Conservation (phyloP, 1,140 invertebrate genomes). For the Microvelia longipes region DNA sequence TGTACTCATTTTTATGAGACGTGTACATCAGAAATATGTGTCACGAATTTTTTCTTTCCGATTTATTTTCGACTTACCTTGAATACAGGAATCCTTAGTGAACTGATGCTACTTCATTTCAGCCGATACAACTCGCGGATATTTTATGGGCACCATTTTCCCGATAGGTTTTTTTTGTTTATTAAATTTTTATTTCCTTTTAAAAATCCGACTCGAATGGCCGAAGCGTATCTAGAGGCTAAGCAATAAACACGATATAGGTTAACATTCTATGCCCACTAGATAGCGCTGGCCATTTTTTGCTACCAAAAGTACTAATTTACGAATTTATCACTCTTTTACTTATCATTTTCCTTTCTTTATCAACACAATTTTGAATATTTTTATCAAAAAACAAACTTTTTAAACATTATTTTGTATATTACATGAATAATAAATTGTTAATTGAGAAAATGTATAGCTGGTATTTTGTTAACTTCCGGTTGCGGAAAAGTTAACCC, state of each 20-base stretch:
- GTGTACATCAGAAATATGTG: not conserved
- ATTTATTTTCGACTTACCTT: constrained; percentile 4
- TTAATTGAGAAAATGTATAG: too few species aligned
- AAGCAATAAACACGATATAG: not conserved
- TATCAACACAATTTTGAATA: too few species aligned
- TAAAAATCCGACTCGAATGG: not conserved
- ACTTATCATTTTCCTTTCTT: too few species aligned
- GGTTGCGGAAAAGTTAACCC: too few species aligned
- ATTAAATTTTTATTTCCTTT: not conserved
- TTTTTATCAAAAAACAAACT: too few species aligned
- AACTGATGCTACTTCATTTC: not conserved
- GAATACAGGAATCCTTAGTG: not conserved
- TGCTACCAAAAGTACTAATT: not conserved
- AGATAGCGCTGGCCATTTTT: not conserved
- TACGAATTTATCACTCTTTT: too few species aligned
- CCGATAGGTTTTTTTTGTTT: not conserved
- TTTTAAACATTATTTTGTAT: too few species aligned
- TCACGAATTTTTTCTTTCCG: not conserved
- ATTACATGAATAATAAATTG: too few species aligned
- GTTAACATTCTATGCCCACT: constrained; percentile 1
- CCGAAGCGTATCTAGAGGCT: not conserved
- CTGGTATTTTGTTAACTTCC: too few species aligned
- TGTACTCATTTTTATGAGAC: not conserved
- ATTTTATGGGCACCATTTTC: not conserved
- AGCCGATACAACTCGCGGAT: not conserved